Base-by-base conservation (phyloP, 2,113 vertebrate genomes). In the Zosterops japonicus region DNA sequence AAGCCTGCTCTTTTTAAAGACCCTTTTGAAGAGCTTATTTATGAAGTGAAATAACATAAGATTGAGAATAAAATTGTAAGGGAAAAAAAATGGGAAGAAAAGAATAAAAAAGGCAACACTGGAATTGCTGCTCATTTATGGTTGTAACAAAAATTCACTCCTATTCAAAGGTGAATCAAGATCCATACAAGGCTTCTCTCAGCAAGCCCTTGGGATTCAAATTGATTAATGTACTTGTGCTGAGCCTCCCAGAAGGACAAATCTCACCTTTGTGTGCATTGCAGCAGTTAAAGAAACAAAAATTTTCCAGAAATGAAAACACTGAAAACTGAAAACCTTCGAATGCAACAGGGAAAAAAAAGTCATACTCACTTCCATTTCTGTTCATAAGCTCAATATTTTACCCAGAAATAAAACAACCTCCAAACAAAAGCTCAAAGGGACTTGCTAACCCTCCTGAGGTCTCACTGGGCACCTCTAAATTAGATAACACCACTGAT, bases 11-110 rank as follows among this genome's bases (percentile, higher is more conserved):
- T 69, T 75, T 64, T 76, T 3, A 80, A 92, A 86, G 2, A 12
- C 12, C 11, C 8, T 68, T 88, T 44, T 46, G 39, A 59, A 79
- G n/a, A 14, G 2, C 27, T 70, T 53, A 50, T 49, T 6, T 10
- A 42, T 24, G 18, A 72, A 87, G 33, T 35, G 12, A 94, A 79
- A 76, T 52, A 87, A 3, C 2, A 4, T 25, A 39, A 78, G 18
- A 71, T 39, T 75, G 52, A 59, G 7, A 89, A 71, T 63, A 81
- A 6, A 63, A 63, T n/a, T 5, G 27, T 29, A 41, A 61, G 12
- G 0, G 10, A 39, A 8, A 23, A 47, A 39, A 68, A 25, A 5
- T 13, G 0, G 0, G 49, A 27, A 8, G 33, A 5, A 47, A 69
- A 42, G 63, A 60, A 23, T 64, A 72, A 76, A 84, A 81, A 81